Conservation (phyloP, 2,888 invertebrate genomes). For the Calliphora vomitoria region DNA sequence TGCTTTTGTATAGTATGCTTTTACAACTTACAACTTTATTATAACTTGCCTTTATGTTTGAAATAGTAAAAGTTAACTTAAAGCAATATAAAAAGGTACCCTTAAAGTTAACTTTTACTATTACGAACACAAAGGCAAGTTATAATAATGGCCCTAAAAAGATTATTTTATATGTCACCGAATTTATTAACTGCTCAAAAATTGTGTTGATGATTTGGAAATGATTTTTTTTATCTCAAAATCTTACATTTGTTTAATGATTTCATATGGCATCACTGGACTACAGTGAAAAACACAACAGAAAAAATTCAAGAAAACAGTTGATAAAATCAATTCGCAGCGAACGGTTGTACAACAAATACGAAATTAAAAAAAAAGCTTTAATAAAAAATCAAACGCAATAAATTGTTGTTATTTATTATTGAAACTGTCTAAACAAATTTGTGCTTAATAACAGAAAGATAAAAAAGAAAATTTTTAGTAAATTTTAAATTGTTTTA, state of each 20-base stretch:
- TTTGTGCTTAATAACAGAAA: conserved; percentile 5
- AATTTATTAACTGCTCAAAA: no score
- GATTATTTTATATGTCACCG: no score
- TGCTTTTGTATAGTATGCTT: background rate
- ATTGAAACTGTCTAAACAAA: background rate
- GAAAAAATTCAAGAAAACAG: conserved; percentile 29
- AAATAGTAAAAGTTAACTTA: no score
- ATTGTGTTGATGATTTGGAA: no score
- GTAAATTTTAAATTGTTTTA: background rate
- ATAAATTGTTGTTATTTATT: background rate
- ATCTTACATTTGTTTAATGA: no score
- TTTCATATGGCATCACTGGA: background rate
- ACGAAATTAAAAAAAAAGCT: background rate
- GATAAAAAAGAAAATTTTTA: background rate
- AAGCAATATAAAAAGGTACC: no score
- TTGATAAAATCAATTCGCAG: conserved; percentile 72
- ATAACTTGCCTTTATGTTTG: no score
- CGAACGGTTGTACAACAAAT: conserved; percentile 62
- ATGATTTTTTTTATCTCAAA: no score
- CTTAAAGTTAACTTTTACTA: no score
- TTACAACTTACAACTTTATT: no score
- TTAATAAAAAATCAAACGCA: background rate
- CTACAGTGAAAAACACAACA: background rate
- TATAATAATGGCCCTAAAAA: no score
- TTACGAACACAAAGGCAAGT: no score